Evolutionary conservation across 2,888 invertebrate genomes (phyloP).

Genomic region (Eulithis testata): DNA sequence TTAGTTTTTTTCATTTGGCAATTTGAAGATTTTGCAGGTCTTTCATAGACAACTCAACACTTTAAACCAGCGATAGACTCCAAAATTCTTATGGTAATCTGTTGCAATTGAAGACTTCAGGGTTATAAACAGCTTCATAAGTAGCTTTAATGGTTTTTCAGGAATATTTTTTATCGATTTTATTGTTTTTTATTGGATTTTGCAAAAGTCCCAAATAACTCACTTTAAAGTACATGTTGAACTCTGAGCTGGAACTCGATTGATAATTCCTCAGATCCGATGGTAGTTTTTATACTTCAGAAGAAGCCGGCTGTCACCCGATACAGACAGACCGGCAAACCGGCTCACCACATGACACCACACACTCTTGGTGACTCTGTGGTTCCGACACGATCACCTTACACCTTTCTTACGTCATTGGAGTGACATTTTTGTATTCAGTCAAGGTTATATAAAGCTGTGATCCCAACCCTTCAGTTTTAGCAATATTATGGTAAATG

Average conservation of each 20-base stretch:
- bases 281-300: slow-evolving; percentile 78
- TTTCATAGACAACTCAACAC: no score
- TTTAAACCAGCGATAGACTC: no score
- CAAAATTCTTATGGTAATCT: no score
- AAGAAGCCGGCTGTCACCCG: slow-evolving; percentile 68
- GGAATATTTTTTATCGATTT: not conserved
- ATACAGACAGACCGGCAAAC: slow-evolving; percentile 75
- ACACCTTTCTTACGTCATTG: slow-evolving; percentile 69
- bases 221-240: slow-evolving; percentile 79
- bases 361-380: slow-evolving; percentile 21
- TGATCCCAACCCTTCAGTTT: slow-evolving; percentile 33
- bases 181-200: not conserved
- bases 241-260: slow-evolving; percentile 67
- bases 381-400: slow-evolving; percentile 65
- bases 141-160: no score
- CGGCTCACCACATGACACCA: slow-evolving; percentile 75
- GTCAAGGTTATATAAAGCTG: slow-evolving; percentile 72
- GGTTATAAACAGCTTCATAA: no score
- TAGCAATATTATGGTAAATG: no score
- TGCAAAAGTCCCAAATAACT: slow-evolving; percentile 45
- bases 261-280: slow-evolving; percentile 66
- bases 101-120: no score
- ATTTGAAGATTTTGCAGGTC: no score
- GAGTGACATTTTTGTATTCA: slow-evolving; percentile 61
- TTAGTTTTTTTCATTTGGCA: not conserved